Conservation (phyloP, 2,113 vertebrate species). For the Syngnathus scovelli region DNA sequence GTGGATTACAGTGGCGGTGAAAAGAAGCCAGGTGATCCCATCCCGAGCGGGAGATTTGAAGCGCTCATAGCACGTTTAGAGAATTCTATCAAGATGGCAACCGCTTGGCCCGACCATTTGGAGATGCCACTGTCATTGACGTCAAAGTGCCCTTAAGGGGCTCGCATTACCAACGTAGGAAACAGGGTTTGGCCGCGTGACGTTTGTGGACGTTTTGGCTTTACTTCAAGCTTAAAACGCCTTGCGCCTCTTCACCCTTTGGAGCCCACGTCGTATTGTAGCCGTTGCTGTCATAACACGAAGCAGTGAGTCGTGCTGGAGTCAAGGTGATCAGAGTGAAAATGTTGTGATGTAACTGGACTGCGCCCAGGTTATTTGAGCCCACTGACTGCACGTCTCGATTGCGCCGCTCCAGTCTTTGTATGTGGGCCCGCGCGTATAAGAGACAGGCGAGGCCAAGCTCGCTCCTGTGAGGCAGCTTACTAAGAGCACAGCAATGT, state of each 20-base stretch:
- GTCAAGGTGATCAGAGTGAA: slow-evolving; percentile 40
- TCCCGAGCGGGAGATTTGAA: neutral
- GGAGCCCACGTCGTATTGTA: slow-evolving; percentile 7
- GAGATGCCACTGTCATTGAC: no score
- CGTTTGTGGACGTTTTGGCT: neutral
- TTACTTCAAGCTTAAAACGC: neutral
- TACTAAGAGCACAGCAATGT: slow-evolving; percentile 58
- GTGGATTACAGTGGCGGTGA: neutral
- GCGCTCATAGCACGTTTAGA: no score
- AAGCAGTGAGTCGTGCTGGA: slow-evolving; percentile 11
- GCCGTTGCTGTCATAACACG: slow-evolving; percentile 24
- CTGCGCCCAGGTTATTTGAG: slow-evolving; percentile 2
- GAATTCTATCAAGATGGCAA: no score
- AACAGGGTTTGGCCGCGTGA: no score
- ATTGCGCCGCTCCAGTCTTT: slow-evolving; percentile 1
- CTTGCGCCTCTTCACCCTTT: neutral
- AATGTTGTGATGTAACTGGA: slow-evolving; percentile 33
- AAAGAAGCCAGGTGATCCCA: neutral
- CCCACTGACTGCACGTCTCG: slow-evolving; percentile 19
- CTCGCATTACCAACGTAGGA: no score
- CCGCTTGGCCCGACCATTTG: no score
- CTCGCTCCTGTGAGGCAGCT: slow-evolving; percentile 35
- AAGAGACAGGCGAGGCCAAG: slow-evolving; percentile 39
- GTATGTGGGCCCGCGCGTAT: slow-evolving; percentile 17
- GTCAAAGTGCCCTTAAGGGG: no score